Conservation (phyloP, 2,888 invertebrate genomes). For the Ornithoptera priamus region DNA sequence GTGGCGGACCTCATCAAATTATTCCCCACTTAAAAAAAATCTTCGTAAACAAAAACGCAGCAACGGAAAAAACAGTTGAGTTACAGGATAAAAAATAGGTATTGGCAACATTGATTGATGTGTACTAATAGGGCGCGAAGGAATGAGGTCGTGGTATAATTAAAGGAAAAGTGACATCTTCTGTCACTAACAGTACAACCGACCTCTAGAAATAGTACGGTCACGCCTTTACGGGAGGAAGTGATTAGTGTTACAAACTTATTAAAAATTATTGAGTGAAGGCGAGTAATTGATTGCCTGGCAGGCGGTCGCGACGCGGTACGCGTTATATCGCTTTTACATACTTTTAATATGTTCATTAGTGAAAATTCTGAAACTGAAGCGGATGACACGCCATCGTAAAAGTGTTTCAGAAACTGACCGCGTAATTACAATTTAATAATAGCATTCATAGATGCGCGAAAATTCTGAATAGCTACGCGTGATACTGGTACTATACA, state of each 20-base stretch:
- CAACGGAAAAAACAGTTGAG: slow-evolving; percentile 68
- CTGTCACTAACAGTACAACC: slow-evolving; percentile 71
- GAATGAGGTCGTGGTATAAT: slow-evolving; percentile 76
- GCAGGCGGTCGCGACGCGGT: slow-evolving; percentile 52
- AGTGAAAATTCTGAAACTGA: slow-evolving; percentile 1
- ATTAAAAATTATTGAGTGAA: slow-evolving; percentile 80
- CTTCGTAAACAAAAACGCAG: slow-evolving; percentile 77
- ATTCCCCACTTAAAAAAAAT: slow-evolving; percentile 80
- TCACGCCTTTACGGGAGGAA: slow-evolving; percentile 75
- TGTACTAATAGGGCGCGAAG: slow-evolving; percentile 80
- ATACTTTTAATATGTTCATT: slow-evolving; percentile 16
- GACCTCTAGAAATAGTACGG: slow-evolving; percentile 73
- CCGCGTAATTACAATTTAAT: too few species aligned
- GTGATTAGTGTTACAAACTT: slow-evolving; percentile 76
- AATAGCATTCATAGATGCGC: too few species aligned
- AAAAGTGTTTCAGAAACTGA: too few species aligned
- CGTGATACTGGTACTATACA: too few species aligned
- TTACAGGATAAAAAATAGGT: slow-evolving; percentile 75
- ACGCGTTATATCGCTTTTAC: slow-evolving; percentile 26
- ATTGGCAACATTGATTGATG: slow-evolving; percentile 81
- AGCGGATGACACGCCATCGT: too few species aligned
- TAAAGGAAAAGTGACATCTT: slow-evolving; percentile 78
- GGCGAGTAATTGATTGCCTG: slow-evolving; percentile 70
- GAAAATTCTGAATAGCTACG: neutral
- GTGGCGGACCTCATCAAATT: slow-evolving; percentile 80